These are phyloP conservation scores for Laspeyria flexula DNA, from an alignment of 2,888 invertebrate species.

Conservation along the genomic window DNA sequence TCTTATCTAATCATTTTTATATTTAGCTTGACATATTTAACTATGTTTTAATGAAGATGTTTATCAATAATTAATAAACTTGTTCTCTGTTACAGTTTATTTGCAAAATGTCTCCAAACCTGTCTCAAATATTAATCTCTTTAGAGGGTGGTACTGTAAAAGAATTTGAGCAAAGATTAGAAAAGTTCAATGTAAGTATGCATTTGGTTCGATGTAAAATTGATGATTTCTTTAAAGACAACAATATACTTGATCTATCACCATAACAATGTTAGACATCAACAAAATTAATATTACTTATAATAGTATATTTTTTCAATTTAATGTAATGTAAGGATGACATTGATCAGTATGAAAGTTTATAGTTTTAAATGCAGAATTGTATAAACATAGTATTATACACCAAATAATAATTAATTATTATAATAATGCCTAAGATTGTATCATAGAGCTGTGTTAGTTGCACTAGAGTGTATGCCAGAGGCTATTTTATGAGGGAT, in stretches of 20 bases:
- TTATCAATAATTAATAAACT: too few species aligned
- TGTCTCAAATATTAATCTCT: slow-evolving; percentile 83
- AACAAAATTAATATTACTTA: slow-evolving; percentile 9
- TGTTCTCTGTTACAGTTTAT: slow-evolving; percentile 82
- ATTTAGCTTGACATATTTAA: too few species aligned
- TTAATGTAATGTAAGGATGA: slow-evolving; percentile 14
- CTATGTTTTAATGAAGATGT: too few species aligned
- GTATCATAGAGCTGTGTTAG: slow-evolving; percentile 46
- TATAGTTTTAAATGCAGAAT: slow-evolving; percentile 24
- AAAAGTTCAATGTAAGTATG: slow-evolving; percentile 82
- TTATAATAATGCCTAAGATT: slow-evolving; percentile 40
- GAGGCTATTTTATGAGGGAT: slow-evolving; percentile 40
- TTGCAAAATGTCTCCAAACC: slow-evolving; percentile 87
- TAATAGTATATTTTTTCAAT: slow-evolving; percentile 14
- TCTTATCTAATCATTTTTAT: too few species aligned
- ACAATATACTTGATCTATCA: slow-evolving; percentile 79
- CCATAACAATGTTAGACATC: slow-evolving; percentile 16
- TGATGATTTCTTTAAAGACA: slow-evolving; percentile 85
- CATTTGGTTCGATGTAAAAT: slow-evolving; percentile 86
- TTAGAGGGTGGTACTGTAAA: slow-evolving; percentile 65
- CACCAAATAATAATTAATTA: slow-evolving; percentile 33
- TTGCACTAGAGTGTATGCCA: slow-evolving; percentile 35
- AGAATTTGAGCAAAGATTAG: slow-evolving; percentile 69
- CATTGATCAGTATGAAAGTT: slow-evolving; percentile 11
- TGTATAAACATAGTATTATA: slow-evolving; percentile 37